Conservation (phyloP, 2,797 vertebrate genomes). For the Lithobates pipiens region DNA sequence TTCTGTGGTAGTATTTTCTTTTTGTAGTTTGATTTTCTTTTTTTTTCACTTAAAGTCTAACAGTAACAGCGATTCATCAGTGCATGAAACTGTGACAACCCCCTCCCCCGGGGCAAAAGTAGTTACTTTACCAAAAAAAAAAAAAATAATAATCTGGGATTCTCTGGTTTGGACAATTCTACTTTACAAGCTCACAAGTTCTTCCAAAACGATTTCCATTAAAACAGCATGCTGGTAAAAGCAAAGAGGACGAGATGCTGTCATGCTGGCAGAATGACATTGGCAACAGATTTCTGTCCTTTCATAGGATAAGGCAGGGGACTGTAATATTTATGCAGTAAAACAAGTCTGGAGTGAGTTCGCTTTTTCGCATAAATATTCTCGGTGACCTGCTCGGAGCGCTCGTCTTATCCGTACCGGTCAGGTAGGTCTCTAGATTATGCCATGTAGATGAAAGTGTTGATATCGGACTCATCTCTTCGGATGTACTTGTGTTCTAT, state of each 20-base stretch:
- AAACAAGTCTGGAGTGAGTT: constrained; percentile 79
- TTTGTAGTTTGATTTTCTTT: constrained; percentile 66
- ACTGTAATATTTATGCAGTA: constrained; percentile 81
- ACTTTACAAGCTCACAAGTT: constrained; percentile 80
- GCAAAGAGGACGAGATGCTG: constrained; percentile 84
- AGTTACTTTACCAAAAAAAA: background rate
- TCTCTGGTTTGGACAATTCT: constrained; percentile 73
- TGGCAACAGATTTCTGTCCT: constrained; percentile 86
- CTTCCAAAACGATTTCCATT: constrained; percentile 84
- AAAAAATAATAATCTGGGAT: constrained; percentile 64
- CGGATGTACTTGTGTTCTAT: constrained; percentile 99
- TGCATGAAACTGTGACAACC: constrained; percentile 77
- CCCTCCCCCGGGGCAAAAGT: constrained; percentile 74
- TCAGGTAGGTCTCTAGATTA: constrained; percentile 74
- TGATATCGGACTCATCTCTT: constrained; percentile 96
- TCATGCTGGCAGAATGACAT: constrained; percentile 87
- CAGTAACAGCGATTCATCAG: constrained; percentile 77
- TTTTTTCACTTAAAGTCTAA: constrained; percentile 54
- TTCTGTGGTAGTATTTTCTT: constrained; percentile 64
- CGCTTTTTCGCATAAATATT: constrained; percentile 73
- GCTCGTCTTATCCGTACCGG: constrained; percentile 68
- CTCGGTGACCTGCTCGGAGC: constrained; percentile 73
- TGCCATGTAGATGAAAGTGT: constrained; percentile 99
- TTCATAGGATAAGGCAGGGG: constrained; percentile 93
- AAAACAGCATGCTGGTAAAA: constrained; percentile 95